Evolutionary conservation across 2,797 vertebrate genomes (phyloP), one percentile per base, ranked within the genome.

Genomic region (Lepilemur septentrionalis): DNA sequence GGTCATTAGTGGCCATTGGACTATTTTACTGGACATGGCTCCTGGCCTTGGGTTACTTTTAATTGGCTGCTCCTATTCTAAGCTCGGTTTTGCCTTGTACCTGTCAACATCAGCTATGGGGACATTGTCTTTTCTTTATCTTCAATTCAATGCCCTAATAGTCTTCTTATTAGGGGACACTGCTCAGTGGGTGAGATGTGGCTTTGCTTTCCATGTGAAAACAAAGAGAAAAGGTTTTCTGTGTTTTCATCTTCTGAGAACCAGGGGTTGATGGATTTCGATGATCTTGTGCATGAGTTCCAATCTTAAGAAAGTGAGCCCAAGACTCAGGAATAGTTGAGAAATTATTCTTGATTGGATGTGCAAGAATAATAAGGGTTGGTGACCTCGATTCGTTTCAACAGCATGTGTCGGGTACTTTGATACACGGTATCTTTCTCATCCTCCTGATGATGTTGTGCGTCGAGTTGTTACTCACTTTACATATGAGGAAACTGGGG

Each of bases 231-330:
- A 20, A 30, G 4, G 20, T 41, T 59, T 55, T 76, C 28, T 30
- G 76, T 82, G 41, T 88, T 97, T 69, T 12, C 7, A 4, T 72
- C 57, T 23, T 70, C 55, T 94, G n/a, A 90, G 81, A 92, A n/a
- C 15, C 41, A 17, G 23, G 20, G 18, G 59, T 52, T 35, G 69
- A 41, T 73, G 30, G 14, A 72, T n/a, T 67, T 90, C 55, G 38
- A 81, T 55, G 41, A 48, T 25, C 23, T 48, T 72, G 18, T 14
- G 25, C 55, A 41, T 43, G 32, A 91, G 30, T 75, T 43, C 80
- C 30, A 72, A 73, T 67, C 35, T 84, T 73, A 57, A 67, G 22
- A 81, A 91, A 87, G 30, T 12, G 32, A 86, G 41, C 11, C 90
- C 82, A 80, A 81, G 46, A 22, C 20, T 69, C 20, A 84, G 35